Evolutionary conservation across 2,888 invertebrate genomes (phyloP).

Genomic region (Mantis religiosa): DNA sequence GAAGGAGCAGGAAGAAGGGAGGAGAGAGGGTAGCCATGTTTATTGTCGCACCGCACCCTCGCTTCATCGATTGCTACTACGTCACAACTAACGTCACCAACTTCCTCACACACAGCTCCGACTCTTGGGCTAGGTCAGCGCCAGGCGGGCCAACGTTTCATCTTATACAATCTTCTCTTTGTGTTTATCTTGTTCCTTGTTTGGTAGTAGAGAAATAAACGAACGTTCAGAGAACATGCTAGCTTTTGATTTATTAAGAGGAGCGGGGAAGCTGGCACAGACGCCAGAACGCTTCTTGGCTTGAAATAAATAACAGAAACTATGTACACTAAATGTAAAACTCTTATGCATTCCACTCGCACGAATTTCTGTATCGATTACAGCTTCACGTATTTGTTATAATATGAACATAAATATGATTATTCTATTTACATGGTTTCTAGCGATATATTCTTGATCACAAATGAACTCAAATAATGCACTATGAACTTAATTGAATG

Average conservation of each 20-base stretch:
- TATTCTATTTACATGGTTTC: too few relatives aligned
- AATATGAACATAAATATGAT: too few relatives aligned
- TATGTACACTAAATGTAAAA: too few relatives aligned
- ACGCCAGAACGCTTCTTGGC: background rate
- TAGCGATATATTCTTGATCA: too few relatives aligned
- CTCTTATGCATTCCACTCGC: too few relatives aligned
- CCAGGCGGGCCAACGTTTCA: background rate
- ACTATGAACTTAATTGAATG: too few relatives aligned
- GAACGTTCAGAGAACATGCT: background rate
- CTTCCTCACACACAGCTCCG: constrained; percentile 1
- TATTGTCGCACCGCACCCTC: background rate
- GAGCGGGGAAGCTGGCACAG: background rate
- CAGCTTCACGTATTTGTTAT: too few relatives aligned
- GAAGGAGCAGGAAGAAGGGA: background rate
- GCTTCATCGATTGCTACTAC: background rate
- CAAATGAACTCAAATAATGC: too few relatives aligned
- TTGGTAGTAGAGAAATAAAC: background rate
- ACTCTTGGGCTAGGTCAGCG: constrained; percentile 8
- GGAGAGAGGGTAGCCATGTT: background rate
- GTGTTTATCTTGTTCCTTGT: background rate
- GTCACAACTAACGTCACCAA: background rate
- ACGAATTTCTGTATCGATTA: too few relatives aligned
- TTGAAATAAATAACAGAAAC: too few relatives aligned
- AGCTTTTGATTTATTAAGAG: background rate
- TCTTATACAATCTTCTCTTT: background rate